Evolutionary conservation across 2,888 invertebrate species (phyloP).

Genomic region (Hypomecis punctinalis): DNA sequence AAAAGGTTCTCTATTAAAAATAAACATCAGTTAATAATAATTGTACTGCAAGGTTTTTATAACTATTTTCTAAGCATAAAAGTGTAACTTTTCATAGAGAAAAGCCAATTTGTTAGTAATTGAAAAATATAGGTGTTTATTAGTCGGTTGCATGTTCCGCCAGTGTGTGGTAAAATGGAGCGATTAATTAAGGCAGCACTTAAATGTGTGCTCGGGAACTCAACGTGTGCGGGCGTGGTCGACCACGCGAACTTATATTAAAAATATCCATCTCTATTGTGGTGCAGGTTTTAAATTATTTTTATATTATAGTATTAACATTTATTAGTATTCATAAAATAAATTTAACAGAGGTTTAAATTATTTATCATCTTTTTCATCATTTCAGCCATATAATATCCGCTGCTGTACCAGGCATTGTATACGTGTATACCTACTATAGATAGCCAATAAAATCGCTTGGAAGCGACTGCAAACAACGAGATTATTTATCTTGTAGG

Average conservation of each 20-base stretch:
- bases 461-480: too few relatives aligned
- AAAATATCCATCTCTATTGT: slow-evolving; percentile 71
- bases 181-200: slow-evolving; percentile 82
- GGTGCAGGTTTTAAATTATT: background rate
- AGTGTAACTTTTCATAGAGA: slow-evolving; percentile 55
- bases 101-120: slow-evolving; percentile 71
- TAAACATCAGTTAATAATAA: too few relatives aligned
- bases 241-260: slow-evolving; percentile 64
- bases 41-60: slow-evolving; percentile 2
- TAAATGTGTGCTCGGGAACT: slow-evolving; percentile 60
- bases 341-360: too few relatives aligned
- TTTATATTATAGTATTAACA: background rate
- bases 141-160: slow-evolving; percentile 53
- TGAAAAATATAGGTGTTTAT: slow-evolving; percentile 73
- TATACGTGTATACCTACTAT: too few relatives aligned
- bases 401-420: too few relatives aligned
- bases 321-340: background rate
- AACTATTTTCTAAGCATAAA: slow-evolving; percentile 30
- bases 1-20: too few relatives aligned
- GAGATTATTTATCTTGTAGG: too few relatives aligned
- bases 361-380: too few relatives aligned
- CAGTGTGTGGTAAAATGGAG: slow-evolving; percentile 73
- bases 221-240: slow-evolving; percentile 56
- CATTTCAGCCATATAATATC: too few relatives aligned
- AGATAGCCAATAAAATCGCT: too few relatives aligned